phyloP scores from a whole-genome alignment of 2,113 vertebrate species.

The Nansenia antarctica region DNA sequence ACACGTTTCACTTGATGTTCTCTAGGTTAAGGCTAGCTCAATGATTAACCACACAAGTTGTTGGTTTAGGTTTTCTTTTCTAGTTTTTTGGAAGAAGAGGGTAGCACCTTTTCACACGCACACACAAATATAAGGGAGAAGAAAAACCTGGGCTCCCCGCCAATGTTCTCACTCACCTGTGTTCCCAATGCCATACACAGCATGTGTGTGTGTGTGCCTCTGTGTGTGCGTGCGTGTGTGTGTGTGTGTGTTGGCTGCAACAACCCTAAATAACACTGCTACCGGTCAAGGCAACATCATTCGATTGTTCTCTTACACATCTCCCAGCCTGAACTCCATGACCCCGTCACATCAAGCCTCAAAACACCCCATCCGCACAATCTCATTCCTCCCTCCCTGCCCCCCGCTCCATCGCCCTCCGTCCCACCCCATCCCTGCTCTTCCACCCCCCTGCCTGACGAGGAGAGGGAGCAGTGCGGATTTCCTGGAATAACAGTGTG shows the following conservation, averaged over 20 bases:
- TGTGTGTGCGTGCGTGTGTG: conserved; percentile 27
- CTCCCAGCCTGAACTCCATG: conserved; percentile 47
- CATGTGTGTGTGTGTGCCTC: neutral
- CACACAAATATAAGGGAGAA: conserved; percentile 43
- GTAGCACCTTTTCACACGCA: conserved; percentile 59
- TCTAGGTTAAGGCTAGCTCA: conserved; percentile 27
- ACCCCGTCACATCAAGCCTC: conserved; percentile 32
- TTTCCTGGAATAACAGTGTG: conserved; percentile 66
- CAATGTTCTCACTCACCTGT: conserved; percentile 49
- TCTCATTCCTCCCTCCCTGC: conserved; percentile 6
- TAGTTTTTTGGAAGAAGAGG: conserved; percentile 42
- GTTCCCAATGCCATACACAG: neutral
- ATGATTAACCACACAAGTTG: conserved; percentile 49
- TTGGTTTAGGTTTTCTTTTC: conserved; percentile 36
- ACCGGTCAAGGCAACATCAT: conserved; percentile 35
- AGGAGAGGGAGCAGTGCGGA: conserved; percentile 35
- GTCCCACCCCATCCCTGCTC: conserved; percentile 29
- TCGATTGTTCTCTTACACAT: conserved; percentile 26
- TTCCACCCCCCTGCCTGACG: conserved; percentile 4
- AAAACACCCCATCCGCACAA: too few species aligned
- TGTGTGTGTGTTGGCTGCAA: neutral
- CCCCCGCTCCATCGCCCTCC: conserved; percentile 27
- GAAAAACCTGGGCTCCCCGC: conserved; percentile 54
- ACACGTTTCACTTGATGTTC: conserved; percentile 41
- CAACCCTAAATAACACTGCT: conserved; percentile 18